These are phyloP conservation scores for Varecia variegata DNA, from an alignment of 2,797 vertebrate species.

Conservation along the genomic window DNA sequence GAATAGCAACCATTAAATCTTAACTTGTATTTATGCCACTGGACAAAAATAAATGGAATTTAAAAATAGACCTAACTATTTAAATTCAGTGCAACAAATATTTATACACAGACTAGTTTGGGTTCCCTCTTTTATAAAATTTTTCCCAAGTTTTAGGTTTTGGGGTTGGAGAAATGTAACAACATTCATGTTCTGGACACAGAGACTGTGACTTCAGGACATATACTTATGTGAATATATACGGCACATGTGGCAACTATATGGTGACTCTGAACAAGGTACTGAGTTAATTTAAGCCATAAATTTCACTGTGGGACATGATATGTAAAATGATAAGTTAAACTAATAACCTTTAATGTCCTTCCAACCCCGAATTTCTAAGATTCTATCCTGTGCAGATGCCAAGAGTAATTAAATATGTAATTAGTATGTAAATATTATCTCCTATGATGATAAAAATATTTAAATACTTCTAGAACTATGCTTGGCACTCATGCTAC, in stretches of 20 bases:
- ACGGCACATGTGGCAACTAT: neutral
- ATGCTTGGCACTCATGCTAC: neutral
- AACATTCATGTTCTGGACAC: neutral
- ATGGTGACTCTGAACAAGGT: neutral
- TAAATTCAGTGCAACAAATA: neutral
- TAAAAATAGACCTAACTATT: neutral
- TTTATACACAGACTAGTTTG: neutral
- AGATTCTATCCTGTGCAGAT: neutral
- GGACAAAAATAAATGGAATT: neutral
- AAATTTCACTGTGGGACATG: neutral
- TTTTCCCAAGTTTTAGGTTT: neutral
- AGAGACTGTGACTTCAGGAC: neutral
- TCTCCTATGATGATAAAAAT: neutral
- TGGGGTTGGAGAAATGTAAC: neutral
- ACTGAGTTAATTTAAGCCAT: neutral
- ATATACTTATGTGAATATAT: neutral
- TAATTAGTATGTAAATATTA: neutral
- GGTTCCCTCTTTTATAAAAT: neutral
- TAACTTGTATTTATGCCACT: neutral
- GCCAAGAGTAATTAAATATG: neutral
- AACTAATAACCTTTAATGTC: neutral
- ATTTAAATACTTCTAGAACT: neutral
- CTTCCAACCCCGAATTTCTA: neutral
- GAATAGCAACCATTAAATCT: neutral
- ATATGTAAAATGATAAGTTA: neutral